phyloP scores from a whole-genome alignment of 1,140 invertebrate genomes.

The Halictus rubicundus region DNA sequence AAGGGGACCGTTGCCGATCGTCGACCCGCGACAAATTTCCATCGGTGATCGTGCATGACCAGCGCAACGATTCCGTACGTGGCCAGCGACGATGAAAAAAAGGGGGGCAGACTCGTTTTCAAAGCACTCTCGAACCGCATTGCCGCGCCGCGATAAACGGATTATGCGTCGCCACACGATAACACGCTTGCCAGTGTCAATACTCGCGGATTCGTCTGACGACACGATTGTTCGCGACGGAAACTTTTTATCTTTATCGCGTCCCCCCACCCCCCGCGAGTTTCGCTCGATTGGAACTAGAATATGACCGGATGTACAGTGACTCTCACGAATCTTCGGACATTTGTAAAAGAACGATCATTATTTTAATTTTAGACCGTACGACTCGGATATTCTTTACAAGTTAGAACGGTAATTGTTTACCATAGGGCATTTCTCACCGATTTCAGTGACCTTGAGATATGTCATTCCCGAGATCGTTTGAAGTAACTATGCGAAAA shows the following conservation, averaged over 20 bases:
- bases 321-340: no score
- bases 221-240: slow-evolving; percentile 29
- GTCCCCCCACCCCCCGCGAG: background rate
- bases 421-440: no score
- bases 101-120: no score
- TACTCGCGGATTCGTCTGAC: background rate
- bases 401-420: no score
- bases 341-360: no score
- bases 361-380: no score
- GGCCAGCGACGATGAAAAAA: background rate
- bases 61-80: slow-evolving; percentile 38
- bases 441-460: no score
- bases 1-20: background rate
- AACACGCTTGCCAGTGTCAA: background rate
- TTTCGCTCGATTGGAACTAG: background rate
- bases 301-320: no score
- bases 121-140: no score
- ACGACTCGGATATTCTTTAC: no score
- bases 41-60: slow-evolving; percentile 30
- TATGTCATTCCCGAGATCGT: no score
- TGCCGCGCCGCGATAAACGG: background rate
- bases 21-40: background rate
- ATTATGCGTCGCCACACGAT: background rate
- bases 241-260: slow-evolving; percentile 47
- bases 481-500: no score